Evolutionary conservation across 2,797 vertebrate species (phyloP).

Genomic region (Selene dorsalis): DNA sequence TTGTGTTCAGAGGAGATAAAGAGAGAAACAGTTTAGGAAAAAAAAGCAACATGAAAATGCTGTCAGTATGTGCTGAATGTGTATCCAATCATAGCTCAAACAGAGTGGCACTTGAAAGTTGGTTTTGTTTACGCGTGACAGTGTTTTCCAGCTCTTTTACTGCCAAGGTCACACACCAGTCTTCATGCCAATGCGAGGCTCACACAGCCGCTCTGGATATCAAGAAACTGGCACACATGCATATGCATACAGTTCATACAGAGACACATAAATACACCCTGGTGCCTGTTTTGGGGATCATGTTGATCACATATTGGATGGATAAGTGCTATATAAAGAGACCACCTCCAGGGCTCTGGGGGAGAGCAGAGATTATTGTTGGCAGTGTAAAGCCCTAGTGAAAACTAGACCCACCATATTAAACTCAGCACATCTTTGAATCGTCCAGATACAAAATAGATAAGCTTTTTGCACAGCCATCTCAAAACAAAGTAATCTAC

Average conservation of each 20-base stretch:
- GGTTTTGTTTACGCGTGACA: slow-evolving; percentile 24
- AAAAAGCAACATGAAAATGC: slow-evolving; percentile 7
- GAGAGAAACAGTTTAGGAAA: neutral
- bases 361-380: slow-evolving; percentile 44
- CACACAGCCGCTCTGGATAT: slow-evolving; percentile 51
- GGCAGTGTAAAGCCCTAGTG: slow-evolving; percentile 7
- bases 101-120: slow-evolving; percentile 24
- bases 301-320: slow-evolving; percentile 54
- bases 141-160: slow-evolving; percentile 23
- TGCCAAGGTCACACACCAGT: slow-evolving; percentile 39
- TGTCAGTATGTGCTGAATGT: slow-evolving; percentile 1
- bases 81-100: slow-evolving; percentile 15
- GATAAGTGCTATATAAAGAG: slow-evolving; percentile 63
- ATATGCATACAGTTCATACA: slow-evolving; percentile 48
- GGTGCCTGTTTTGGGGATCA: slow-evolving; percentile 50
- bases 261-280: slow-evolving; percentile 42
- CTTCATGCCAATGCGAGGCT: slow-evolving; percentile 29
- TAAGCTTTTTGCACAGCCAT: slow-evolving; percentile 18
- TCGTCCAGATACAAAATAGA: slow-evolving; percentile 34
- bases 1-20: slow-evolving; percentile 39
- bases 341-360: slow-evolving; percentile 6
- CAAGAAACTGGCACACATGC: slow-evolving; percentile 24
- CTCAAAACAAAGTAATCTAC: slow-evolving; percentile 47
- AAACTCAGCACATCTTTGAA: slow-evolving; percentile 4
- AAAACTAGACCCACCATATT: slow-evolving; percentile 18